phyloP scores from a whole-genome alignment of 2,797 vertebrate genomes.

The Dermochelys coriacea region DNA sequence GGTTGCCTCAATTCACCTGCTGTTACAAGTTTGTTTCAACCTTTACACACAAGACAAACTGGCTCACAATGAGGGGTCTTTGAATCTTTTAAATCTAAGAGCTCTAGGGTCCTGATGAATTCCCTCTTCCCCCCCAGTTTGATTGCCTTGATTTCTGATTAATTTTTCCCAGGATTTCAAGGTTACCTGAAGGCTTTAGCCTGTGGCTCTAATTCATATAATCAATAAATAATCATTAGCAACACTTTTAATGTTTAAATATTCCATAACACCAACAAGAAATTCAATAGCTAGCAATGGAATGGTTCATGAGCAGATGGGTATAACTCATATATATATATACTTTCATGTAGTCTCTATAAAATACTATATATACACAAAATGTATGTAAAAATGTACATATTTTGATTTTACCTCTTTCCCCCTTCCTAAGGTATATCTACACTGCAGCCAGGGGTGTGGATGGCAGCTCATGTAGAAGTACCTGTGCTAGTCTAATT shows the following conservation, averaged over 20 bases:
- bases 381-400: background rate
- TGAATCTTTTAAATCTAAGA: background rate
- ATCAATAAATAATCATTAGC: background rate
- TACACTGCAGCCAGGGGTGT: background rate
- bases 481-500: background rate
- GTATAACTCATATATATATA: background rate
- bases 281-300: background rate
- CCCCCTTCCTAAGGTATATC: background rate
- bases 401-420: background rate
- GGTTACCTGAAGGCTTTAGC: background rate
- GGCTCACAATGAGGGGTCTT: background rate
- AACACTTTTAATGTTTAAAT: background rate
- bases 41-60: background rate
- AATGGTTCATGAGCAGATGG: background rate
- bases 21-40: background rate
- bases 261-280: background rate
- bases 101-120: background rate
- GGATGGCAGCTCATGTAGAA: background rate
- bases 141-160: background rate
- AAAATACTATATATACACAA: background rate
- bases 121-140: background rate
- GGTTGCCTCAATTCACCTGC: background rate
- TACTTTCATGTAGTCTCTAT: background rate
- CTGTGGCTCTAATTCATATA: background rate
- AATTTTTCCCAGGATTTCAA: background rate